These are phyloP conservation scores for Scophthalmus maximus DNA, from an alignment of 2,113 vertebrate species.

Conservation along the genomic window DNA sequence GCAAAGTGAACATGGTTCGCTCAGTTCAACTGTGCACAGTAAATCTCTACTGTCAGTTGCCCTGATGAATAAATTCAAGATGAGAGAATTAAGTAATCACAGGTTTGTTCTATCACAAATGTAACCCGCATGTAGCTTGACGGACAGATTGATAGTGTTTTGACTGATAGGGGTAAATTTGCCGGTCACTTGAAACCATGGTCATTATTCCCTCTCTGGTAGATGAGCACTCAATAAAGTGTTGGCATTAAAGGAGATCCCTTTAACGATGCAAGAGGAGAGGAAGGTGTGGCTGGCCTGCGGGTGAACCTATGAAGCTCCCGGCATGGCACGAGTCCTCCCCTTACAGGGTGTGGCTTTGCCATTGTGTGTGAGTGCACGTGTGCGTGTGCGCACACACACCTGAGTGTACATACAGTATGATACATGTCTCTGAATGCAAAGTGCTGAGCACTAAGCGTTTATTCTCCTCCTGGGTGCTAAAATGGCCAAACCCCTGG, in stretches of 20 bases:
- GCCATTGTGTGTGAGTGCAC: background rate
- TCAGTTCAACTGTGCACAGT: slow-evolving; percentile 7
- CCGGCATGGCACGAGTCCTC: slow-evolving; percentile 1
- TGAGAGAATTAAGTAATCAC: slow-evolving; percentile 22
- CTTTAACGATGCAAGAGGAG: background rate
- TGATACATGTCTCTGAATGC: background rate
- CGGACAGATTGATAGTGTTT: background rate
- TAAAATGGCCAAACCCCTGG: background rate
- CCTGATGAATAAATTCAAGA: slow-evolving; percentile 29
- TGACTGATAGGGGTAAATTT: slow-evolving; percentile 1
- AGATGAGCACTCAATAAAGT: slow-evolving; percentile 2
- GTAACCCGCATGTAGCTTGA: background rate
- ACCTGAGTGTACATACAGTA: background rate
- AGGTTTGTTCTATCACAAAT: slow-evolving; percentile 11
- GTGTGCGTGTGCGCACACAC: background rate
- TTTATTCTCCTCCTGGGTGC: background rate
- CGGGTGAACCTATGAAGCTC: slow-evolving; percentile 10
- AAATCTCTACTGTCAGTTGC: slow-evolving; percentile 20
- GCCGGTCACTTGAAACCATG: slow-evolving; percentile 3
- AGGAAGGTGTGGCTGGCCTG: background rate
- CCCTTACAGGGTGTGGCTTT: background rate
- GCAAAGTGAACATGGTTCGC: slow-evolving; percentile 25
- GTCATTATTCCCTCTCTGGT: slow-evolving; percentile 14
- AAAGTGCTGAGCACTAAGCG: background rate
- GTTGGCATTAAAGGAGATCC: background rate